Evolutionary conservation across 2,888 invertebrate species (phyloP), one percentile per base, ranked within the genome.

Genomic region (Brenthis ino): DNA sequence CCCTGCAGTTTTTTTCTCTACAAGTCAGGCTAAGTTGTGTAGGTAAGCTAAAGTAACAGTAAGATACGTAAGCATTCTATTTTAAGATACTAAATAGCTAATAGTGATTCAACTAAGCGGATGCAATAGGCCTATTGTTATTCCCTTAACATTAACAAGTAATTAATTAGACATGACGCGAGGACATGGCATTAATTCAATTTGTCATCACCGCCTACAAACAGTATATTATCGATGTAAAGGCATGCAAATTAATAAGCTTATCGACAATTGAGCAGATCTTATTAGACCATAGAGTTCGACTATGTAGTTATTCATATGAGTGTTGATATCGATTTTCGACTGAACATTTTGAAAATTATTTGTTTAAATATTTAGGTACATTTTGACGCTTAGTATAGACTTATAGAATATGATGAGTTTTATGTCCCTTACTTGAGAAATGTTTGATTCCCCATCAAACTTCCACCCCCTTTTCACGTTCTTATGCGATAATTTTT

Each of bases 201-300:
- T 33, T 67, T 71, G 58, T 65, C 71, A 57, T 56, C 64, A 54
- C 67, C 57, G 67, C 16, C 64, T 14, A 56, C 48, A 56, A 56
- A 47, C 55, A 64, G 43, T 43, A 28, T 28, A 68, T 68, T 43
- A 65, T 70, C 57, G 61, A 65, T 64, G 68, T 64, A 73, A 73
- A 69, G 72, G 57, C 58, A 65, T 55, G 43, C 47, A 50, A 57
- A 65, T 64, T 64, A 64, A 58, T 68, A 33, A 54, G 48, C 51
- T 54, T 24, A 5, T 13, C 33, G 16, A 61, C 12, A 51, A 24
- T 64, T 43, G 14, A 51, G 43, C 43, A 51, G 50, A 67, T 64
- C n/a, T 16, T 54, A 24, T 65, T 13, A 37, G 55, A 16, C 13
- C 14, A 16, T 53, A n/a, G 33, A 16, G 11, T n/a, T 51, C 14